These are phyloP conservation scores for Strongylocentrotus purpuratus DNA, from an alignment of 35 echinoderm and acorn worm genomes.

Conservation along the genomic window DNA sequence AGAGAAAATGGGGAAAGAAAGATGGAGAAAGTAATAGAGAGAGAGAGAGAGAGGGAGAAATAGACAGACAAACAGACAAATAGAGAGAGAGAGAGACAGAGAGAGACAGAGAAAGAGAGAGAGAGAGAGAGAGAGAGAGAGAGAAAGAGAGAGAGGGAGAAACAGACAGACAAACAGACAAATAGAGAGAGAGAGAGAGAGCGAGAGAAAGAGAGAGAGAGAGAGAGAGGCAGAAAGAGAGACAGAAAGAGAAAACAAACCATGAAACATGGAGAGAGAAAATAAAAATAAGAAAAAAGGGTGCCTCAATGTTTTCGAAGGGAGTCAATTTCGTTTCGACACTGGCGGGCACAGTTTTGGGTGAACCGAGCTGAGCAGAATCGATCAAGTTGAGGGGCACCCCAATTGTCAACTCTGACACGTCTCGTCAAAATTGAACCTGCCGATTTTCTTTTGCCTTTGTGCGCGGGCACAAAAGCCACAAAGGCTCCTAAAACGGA, in stretches of 20 bases:
- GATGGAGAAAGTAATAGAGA: too few relatives aligned
- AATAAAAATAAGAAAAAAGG: background rate
- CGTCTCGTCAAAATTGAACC: conserved; percentile 21
- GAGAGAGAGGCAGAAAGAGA: background rate
- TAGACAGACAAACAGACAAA: too few relatives aligned
- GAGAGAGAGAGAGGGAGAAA: too few relatives aligned
- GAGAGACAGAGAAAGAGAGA: too few relatives aligned
- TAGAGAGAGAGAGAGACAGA: too few relatives aligned
- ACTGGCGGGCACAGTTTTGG: conserved; percentile 32
- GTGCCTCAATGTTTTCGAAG: conserved; percentile 13
- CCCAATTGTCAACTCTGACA: conserved; percentile 27
- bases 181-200: background rate
- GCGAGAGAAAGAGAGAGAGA: background rate
- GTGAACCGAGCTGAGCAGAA: background rate
- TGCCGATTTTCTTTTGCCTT: conserved; percentile 18
- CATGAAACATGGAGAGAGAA: background rate
- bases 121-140: background rate
- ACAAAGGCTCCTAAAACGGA: conserved; percentile 14
- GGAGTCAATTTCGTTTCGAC: conserved; percentile 43
- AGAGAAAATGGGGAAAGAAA: too few relatives aligned
- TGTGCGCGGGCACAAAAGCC: background rate
- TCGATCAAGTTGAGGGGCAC: conserved; percentile 19
- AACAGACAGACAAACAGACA: too few relatives aligned
- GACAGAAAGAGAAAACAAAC: background rate
- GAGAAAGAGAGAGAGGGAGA: background rate